Evolutionary conservation across 2,113 vertebrate genomes (phyloP).

Genomic region (Chloroceryle aenea): DNA sequence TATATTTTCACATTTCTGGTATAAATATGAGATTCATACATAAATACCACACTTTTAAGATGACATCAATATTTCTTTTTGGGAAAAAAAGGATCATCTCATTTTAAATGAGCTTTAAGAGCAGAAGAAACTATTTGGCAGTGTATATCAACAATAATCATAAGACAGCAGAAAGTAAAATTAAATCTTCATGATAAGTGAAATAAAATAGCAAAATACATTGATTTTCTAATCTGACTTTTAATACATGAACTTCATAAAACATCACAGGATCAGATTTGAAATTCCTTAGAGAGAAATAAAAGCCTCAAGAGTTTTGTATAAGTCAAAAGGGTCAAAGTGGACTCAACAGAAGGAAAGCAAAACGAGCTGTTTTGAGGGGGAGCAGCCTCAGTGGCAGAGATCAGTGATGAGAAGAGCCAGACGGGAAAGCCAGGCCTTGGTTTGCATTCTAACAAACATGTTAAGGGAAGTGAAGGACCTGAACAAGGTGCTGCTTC

Average conservation of each 20-base stretch:
- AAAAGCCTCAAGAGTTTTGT: neutral
- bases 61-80: neutral
- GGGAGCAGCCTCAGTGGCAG: neutral
- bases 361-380: neutral
- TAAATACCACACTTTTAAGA: neutral
- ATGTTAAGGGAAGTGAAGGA: neutral
- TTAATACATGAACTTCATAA: neutral
- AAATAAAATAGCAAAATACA: neutral
- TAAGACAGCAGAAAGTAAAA: neutral
- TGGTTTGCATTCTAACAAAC: neutral
- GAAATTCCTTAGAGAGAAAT: neutral
- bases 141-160: neutral
- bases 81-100: neutral
- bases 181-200: neutral
- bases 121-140: neutral
- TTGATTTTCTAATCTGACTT: neutral
- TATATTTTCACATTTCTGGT: neutral
- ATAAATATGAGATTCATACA: neutral
- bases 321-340: neutral
- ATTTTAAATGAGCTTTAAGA: neutral
- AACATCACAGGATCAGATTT: neutral
- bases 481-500: neutral
- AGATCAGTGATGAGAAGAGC: neutral
- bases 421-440: neutral
- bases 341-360: neutral